Conservation (phyloP, 2,113 vertebrate genomes). For the Terrapene triunguis region DNA sequence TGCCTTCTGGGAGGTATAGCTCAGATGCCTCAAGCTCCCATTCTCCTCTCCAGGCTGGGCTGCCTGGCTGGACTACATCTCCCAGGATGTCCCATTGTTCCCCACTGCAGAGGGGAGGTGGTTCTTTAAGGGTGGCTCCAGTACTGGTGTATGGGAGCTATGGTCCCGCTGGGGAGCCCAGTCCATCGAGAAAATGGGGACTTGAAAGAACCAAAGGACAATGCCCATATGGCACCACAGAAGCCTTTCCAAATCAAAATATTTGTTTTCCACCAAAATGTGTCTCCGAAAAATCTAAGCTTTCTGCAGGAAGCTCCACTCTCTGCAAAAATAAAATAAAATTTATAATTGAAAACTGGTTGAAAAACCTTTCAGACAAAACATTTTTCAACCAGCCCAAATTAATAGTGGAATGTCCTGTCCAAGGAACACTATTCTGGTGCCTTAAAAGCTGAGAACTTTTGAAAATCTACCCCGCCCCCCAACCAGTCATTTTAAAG, state of each 20-base stretch:
- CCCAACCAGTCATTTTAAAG: neutral
- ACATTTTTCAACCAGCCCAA: neutral
- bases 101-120: neutral
- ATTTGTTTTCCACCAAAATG: neutral
- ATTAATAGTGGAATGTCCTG: neutral
- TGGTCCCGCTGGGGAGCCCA: neutral
- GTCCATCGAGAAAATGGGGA: accelerated
- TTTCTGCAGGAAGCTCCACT: neutral
- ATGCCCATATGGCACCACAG: neutral
- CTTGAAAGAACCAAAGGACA: neutral
- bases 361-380: neutral
- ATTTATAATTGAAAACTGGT: neutral
- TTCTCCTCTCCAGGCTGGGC: neutral
- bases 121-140: neutral
- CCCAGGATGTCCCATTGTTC: neutral
- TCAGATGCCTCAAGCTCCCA: neutral
- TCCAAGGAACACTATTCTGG: neutral
- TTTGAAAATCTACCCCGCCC: neutral
- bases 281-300: neutral
- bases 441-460: neutral
- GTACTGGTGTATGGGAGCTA: neutral
- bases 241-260: neutral
- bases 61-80: neutral
- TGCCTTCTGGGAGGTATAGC: neutral
- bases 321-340: neutral